A percentile compares a stretch with the other conserved stretches of the same genome.
Evolutionary conservation across 2,797 vertebrate species (phyloP).

Genomic region (Sebastes iracundus): DNA sequence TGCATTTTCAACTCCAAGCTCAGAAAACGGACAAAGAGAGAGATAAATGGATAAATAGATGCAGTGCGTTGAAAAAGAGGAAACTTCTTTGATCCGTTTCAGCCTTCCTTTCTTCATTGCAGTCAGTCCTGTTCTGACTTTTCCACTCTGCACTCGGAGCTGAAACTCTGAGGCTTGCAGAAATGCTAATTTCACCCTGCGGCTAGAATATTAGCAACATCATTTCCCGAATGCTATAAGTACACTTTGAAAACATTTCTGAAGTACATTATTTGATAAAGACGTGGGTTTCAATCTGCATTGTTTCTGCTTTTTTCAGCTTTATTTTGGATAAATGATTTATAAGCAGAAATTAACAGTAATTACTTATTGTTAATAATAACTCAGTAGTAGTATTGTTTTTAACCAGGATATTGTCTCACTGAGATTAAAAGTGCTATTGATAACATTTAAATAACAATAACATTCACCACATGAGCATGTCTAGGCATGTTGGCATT

Average conservation of each 20-base stretch:
- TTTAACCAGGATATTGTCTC: background rate
- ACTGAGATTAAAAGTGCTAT: no score
- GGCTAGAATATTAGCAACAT: conserved; percentile 8
- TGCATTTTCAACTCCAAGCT: background rate
- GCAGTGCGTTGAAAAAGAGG: background rate
- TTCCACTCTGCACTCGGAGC: background rate
- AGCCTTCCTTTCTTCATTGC: background rate
- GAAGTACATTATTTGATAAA: background rate
- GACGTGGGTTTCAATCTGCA: background rate
- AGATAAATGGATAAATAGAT: background rate
- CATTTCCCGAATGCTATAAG: background rate
- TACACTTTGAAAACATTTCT: background rate
- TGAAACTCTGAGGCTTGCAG: conserved; percentile 20
- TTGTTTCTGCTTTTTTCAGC: background rate
- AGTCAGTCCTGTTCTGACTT: background rate
- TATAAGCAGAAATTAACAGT: background rate
- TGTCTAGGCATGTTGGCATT: background rate
- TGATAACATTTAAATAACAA: background rate
- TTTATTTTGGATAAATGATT: background rate
- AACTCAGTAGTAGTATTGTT: background rate
- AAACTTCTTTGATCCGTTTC: background rate
- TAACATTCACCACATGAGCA: background rate
- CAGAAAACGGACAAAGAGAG: background rate
- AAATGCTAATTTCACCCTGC: conserved; percentile 34
- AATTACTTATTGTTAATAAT: background rate